phyloP scores from a whole-genome alignment of 2,888 invertebrate genomes.

The Drosophila mettleri region DNA sequence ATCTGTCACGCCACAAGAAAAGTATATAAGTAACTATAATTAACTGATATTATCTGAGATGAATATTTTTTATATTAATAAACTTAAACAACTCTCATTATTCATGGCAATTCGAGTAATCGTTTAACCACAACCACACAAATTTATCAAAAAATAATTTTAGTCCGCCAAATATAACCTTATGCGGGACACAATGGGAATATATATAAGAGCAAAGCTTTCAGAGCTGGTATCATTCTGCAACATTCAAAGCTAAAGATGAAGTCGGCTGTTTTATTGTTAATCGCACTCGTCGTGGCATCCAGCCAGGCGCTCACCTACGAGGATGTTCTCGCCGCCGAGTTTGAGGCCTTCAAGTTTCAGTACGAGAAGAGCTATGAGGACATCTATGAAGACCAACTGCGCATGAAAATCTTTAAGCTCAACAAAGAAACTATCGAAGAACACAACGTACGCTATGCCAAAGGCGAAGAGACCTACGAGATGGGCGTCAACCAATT shows the following conservation, averaged over 20 bases:
- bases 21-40: no score
- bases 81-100: neutral
- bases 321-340: slow-evolving; percentile 9
- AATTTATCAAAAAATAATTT: neutral
- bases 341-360: slow-evolving; percentile 81
- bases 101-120: neutral
- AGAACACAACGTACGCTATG: slow-evolving; percentile 91
- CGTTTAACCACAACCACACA: neutral
- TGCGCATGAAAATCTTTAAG: slow-evolving; percentile 94
- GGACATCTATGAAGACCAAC: slow-evolving; percentile 90
- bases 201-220: neutral
- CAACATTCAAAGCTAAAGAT: slow-evolving; percentile 1
- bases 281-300: slow-evolving; percentile 7
- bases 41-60: no score
- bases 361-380: slow-evolving; percentile 89
- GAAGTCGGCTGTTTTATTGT: slow-evolving; percentile 5
- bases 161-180: neutral
- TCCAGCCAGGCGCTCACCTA: slow-evolving; percentile 8
- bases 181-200: neutral
- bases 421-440: slow-evolving; percentile 93
- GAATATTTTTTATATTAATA: no score
- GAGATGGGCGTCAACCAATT: slow-evolving; percentile 92
- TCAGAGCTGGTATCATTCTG: neutral
- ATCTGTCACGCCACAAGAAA: no score
- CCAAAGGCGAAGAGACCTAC: slow-evolving; percentile 88